These are phyloP conservation scores for Ametastegia equiseti DNA, from an alignment of 2,888 invertebrate genomes.

Conservation along the genomic window DNA sequence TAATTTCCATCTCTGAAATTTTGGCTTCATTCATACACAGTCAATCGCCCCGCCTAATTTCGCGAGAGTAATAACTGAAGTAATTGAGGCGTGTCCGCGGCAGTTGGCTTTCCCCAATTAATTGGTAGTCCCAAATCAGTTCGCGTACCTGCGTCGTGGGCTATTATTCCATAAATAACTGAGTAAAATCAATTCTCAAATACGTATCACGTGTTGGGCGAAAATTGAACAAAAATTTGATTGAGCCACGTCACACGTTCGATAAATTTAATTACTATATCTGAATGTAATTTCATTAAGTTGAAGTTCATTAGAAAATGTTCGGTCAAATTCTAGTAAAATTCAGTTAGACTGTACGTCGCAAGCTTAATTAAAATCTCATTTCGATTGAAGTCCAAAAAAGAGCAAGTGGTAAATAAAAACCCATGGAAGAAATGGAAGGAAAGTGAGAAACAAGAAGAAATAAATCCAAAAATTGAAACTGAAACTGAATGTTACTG, in stretches of 20 bases:
- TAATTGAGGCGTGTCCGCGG: conserved; percentile 30
- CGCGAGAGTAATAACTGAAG: conserved; percentile 36
- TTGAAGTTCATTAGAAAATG: too few relatives aligned
- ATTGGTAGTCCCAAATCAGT: conserved; percentile 12
- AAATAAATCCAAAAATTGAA: neutral
- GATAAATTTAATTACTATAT: too few relatives aligned
- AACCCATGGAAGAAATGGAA: too few relatives aligned
- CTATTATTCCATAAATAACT: neutral
- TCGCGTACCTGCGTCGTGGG: neutral
- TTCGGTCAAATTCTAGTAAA: too few relatives aligned
- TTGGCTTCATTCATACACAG: conserved; percentile 15
- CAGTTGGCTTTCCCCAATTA: conserved; percentile 30
- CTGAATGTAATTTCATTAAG: too few relatives aligned
- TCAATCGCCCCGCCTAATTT: conserved; percentile 23
- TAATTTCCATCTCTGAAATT: conserved; percentile 25
- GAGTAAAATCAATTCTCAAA: too few relatives aligned
- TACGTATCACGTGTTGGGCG: too few relatives aligned
- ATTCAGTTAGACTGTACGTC: too few relatives aligned
- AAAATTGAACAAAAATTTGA: too few relatives aligned
- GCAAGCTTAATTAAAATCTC: neutral
- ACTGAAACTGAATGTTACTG: neutral
- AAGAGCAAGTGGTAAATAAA: neutral
- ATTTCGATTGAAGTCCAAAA: neutral
- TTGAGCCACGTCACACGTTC: too few relatives aligned
- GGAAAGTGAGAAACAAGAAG: too few relatives aligned